Percentiles rank a stretch among this genome's conserved stretches.
These are phyloP conservation scores for Ophion ellenae DNA, from an alignment of 2,888 invertebrate genomes.

Conservation along the genomic window DNA sequence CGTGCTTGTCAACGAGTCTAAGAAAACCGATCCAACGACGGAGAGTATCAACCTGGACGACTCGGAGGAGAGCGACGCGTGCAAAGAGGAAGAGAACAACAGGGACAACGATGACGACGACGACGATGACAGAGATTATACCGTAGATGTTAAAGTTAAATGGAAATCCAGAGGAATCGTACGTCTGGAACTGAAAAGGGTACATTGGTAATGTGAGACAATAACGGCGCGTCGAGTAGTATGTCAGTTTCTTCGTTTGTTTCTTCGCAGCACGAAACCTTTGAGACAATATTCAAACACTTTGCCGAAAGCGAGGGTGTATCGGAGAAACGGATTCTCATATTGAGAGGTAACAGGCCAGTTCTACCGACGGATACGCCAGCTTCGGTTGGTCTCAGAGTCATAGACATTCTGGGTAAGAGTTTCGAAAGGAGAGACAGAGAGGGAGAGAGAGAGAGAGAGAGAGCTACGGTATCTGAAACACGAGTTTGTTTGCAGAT, in stretches of 20 bases:
- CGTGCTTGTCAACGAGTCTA: neutral
- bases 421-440: neutral
- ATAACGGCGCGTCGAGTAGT: neutral
- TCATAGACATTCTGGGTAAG: slow-evolving; percentile 66
- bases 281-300: slow-evolving; percentile 62
- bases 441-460: neutral
- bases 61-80: neutral
- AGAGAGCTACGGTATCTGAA: neutral
- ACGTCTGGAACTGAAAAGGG: slow-evolving; percentile 56
- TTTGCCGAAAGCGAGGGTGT: slow-evolving; percentile 58
- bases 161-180: slow-evolving; percentile 59
- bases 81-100: neutral
- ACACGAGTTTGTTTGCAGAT: slow-evolving; percentile 40
- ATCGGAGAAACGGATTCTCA: slow-evolving; percentile 58
- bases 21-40: neutral
- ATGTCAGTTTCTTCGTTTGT: neutral
- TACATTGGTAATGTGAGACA: neutral
- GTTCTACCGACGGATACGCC: slow-evolving; percentile 61
- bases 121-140: slow-evolving; percentile 57
- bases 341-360: slow-evolving; percentile 35
- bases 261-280: slow-evolving; percentile 58
- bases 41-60: neutral
- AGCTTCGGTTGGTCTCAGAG: slow-evolving; percentile 60
- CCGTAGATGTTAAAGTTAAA: slow-evolving; percentile 59
- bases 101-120: neutral